Base-by-base conservation (phyloP, 1,140 invertebrate genomes). In the Acromyrmex charruanus region DNA sequence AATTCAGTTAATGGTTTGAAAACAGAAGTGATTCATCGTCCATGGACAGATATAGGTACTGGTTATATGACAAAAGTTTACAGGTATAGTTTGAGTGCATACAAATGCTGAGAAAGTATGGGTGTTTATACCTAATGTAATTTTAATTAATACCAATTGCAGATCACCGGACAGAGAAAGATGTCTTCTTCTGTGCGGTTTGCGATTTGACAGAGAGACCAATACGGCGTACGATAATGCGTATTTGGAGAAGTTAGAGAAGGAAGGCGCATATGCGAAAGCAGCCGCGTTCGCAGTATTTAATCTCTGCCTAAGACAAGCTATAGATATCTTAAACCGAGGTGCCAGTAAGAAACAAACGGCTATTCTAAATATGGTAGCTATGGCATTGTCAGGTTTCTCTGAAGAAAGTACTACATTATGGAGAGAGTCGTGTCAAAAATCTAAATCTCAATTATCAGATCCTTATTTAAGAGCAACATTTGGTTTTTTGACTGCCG, bases 391-490 rank as follows among this genome's bases (percentile, higher is more conserved):
- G 72, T 97, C 98, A 35, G 98, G 98, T 31, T 98, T 98, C 95
- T 97, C 97, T 59, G 97, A 98, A 88, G 97, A 99, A 92, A 96
- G 96, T 93, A 97, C 96, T 91, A 97, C 97, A 2, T 96, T 98
- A 92, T 99, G 98, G 98, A 95, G 96, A 81, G 97, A 97, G 95
- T 97, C 97, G 87, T 99, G 98, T 92, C 95, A 96, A 1, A 96
- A 95, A 55, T 96, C 98, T 3, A 96, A 96, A 86, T 95, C 96
- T 88, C 97, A 98, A 92, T 96, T 99, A 31, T 96, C 96, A 6
- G 97, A 99, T 96, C 98, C 99, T 2, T 99, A 99, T 95, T 96
- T 99, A 53, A 96, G 98, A 91, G 98, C 98, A 2, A 97, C 99
- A 91, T 99, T 99, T 96, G 97, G 97, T 35, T 99, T 99, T 95